Evolutionary conservation across 1,140 invertebrate genomes (phyloP).

Genomic region (Aricia agestis): DNA sequence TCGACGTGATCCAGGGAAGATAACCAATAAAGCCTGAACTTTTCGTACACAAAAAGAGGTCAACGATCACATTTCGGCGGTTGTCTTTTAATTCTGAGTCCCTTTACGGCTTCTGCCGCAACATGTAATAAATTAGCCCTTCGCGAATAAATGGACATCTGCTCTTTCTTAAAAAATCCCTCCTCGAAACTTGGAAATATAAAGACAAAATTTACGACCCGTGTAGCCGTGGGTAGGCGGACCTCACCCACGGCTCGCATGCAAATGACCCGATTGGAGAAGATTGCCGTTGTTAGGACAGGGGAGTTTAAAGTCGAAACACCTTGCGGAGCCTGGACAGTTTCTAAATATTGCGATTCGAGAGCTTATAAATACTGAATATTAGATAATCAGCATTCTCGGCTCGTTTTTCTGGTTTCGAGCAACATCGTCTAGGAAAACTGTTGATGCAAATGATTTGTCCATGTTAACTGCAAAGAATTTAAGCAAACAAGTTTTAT

Average conservation of each 20-base stretch:
- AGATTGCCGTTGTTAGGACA: slow-evolving; percentile 45
- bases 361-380: slow-evolving; percentile 18
- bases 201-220: slow-evolving; percentile 71
- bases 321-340: slow-evolving; percentile 40
- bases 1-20: background rate
- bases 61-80: slow-evolving; percentile 41
- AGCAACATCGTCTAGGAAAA: background rate
- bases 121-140: slow-evolving; percentile 65
- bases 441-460: background rate
- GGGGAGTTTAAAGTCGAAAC: slow-evolving; percentile 55
- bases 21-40: slow-evolving; percentile 13
- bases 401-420: background rate
- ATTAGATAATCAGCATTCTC: slow-evolving; percentile 6
- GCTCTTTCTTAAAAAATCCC: slow-evolving; percentile 61
- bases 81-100: slow-evolving; percentile 51
- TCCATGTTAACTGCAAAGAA: too few relatives aligned
- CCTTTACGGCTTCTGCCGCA: slow-evolving; percentile 53
- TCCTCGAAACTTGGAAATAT: slow-evolving; percentile 63
- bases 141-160: slow-evolving; percentile 67
- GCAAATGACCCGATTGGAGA: slow-evolving; percentile 66
- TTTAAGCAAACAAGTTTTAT: too few relatives aligned
- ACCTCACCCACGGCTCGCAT: slow-evolving; percentile 62
- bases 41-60: slow-evolving; percentile 31
- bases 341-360: slow-evolving; percentile 18
- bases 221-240: slow-evolving; percentile 65